Evolutionary conservation across 2,113 vertebrate species (phyloP), one percentile per base, ranked within the genome.

Genomic region (Mandrillus leucophaeus): DNA sequence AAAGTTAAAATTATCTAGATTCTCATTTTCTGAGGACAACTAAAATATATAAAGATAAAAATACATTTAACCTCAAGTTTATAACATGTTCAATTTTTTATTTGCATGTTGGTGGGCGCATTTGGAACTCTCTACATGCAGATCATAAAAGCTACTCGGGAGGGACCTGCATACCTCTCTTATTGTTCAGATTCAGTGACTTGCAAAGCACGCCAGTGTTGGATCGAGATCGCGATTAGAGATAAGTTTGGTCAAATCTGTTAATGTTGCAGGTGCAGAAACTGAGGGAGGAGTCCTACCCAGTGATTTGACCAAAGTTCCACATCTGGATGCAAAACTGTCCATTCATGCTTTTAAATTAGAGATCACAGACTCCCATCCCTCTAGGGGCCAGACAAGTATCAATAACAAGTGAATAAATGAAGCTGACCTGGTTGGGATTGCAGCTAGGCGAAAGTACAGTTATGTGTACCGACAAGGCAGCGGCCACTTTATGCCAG

Each of bases 1-100:
- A 3, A 83, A 59, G 48, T 90, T 86, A 84, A 45, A 50, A 48
- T 96, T 11, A 52, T 93, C 70, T 78, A 61, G 38, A 90, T 84
- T 86, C 40, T 45, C 84, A 75, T 72, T 93, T 89, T 32, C 17
- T 64, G 61, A 75, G 23, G 80, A 38, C 32, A 61, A 22, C 68
- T 88, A 43, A 89, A 83, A 78, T 90, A 72, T 20, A 88, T 35
- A 88, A 78, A 55, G 59, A 75, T 81, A 59, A 90, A 95, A 91
- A 73, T 48, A 73, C 22, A 81, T 64, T 18, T 68, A 68, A n/a
- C 66, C 66, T 35, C 32, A 68, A 68, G 32, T 68, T 72, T n/a
- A 2, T 55, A 90, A 50, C 9, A 17, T 64, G 90, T 92, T 61
- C 82, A 30, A 61, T 86, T 94, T 96, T 95, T 93, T 70, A 23